Evolutionary conservation across 1,140 invertebrate species (phyloP), one percentile per base, ranked within the genome.

Genomic region (Drosophila truncata): DNA sequence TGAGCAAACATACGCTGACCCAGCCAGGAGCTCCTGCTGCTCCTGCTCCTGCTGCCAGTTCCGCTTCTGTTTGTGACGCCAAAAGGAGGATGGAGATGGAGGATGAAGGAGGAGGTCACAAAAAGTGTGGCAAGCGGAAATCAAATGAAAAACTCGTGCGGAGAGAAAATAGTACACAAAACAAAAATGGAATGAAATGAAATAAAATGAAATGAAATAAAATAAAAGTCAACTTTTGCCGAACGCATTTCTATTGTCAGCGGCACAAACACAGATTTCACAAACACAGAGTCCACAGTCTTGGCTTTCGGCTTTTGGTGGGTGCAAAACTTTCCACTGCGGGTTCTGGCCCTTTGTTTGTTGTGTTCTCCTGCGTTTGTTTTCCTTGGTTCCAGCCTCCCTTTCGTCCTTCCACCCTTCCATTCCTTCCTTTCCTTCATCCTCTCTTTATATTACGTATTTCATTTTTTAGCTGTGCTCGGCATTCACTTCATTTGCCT

Each of bases 181-280:
- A 66, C 63, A 66, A 66, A 65, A 65, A 46, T 35, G 31, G 13
- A 35, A 54, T 23, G 13, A 54, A 54, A 54, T 72, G 29, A 60
- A 65, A 65, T 54, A 13, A 20, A 33, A 33, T 31, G 18, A 54
- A 54, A 54, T 72, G 35, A 66, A 66, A 66, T 61, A 64, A 63
- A 72, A 73, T 58, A 60, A 77, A 73, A 75, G 46, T 77, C 70
- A 74, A 84, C 72, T 87, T 87, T 88, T 83, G 69, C 61, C 77
- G 80, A 88, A 87, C 83, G 83, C 80, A 87, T 88, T 87, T 83
- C 83, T 80, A 88, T 87, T 87, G 83, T 87, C 84, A 88, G 58
- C 72, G 69, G 77, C 54, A 77, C 50, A 54, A 18, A 54, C n/a
- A n/a, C 8, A n/a, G 8, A 44, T 10, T 10, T 10, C 29, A 13